Evolutionary conservation across 2,113 vertebrate genomes (phyloP), one percentile per base, ranked within the genome.

Genomic region (Arothron firmamentum): DNA sequence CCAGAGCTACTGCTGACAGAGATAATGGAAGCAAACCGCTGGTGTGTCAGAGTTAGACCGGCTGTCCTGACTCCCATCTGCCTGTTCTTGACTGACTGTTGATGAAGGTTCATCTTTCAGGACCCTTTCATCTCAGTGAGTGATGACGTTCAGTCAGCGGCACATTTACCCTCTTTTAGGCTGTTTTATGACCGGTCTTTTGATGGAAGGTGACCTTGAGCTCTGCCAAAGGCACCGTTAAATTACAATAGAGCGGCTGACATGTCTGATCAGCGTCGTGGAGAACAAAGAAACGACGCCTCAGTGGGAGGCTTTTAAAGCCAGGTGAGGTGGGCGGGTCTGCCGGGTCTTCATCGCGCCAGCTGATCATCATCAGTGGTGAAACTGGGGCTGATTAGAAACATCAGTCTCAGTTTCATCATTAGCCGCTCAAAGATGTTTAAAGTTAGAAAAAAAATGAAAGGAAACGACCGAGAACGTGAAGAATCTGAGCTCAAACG

Each of bases 61-160:
- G 34, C 10, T 38, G 34, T 38, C 34, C 34, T 38, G 34, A 38
- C 34, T 38, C 11, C 34, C 6, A 5, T 5, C 25, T 38, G 34
- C 43, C 49, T 19, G 54, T 60, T 50, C 13, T 21, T 20, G 28
- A 41, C 52, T 52, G 7, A 20, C 61, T 42, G 14, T 49, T 88
- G 88, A 87, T 82, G 72, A 77, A 84, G 46, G 74, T 79, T 80
- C 67, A 62, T 82, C 82, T 79, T 87, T 60, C 66, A 81, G 83
- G 66, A 71, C 73, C 52, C 72, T 90, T 88, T 81, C 75, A 86
- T 72, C 65, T 75, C 70, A 34, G 0, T 87, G 81, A 90, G 80
- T 59, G 68, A 64, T 54, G 70, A 75, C 9, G 69, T 85, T 85
- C 84, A 58, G 72, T 18, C 59, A 79, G 78, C 88, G 85, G 73